Evolutionary conservation across 2,113 vertebrate genomes (phyloP).

Genomic region (Ceuthmochares aereus): DNA sequence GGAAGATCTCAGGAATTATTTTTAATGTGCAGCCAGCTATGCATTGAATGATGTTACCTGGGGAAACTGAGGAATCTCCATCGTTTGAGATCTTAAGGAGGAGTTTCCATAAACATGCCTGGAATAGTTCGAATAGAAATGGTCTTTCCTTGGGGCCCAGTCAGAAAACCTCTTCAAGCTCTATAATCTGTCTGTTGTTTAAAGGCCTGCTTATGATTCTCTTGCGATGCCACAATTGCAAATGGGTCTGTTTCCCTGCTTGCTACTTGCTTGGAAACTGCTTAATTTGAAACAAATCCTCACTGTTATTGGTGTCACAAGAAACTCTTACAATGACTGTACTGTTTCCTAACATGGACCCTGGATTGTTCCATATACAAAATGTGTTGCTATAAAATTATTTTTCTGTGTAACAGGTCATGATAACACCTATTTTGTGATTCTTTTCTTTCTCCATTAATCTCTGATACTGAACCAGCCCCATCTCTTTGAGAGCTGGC

Average conservation of each 20-base stretch:
- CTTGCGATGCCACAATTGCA: not conserved
- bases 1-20: not conserved
- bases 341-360: not conserved
- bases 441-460: not conserved
- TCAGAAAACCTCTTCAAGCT: not conserved
- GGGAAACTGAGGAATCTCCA: constrained; percentile 5
- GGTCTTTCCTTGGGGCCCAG: not conserved
- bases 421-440: not conserved
- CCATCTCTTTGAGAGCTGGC: not conserved
- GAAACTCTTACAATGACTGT: not conserved
- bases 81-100: not conserved
- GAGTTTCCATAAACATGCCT: not conserved
- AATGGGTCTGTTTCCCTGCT: not conserved
- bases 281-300: not conserved
- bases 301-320: not conserved
- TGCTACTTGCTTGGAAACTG: not conserved
- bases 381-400: not conserved
- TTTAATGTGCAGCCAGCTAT: not conserved
- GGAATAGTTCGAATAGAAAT: not conserved
- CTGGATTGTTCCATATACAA: not conserved
- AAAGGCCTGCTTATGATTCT: not conserved
- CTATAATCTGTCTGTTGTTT: not conserved
- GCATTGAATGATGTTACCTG: not conserved
- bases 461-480: not conserved
- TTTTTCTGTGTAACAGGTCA: not conserved